Conservation (phyloP, 1,140 invertebrate genomes). For the Danaus plexippus region DNA sequence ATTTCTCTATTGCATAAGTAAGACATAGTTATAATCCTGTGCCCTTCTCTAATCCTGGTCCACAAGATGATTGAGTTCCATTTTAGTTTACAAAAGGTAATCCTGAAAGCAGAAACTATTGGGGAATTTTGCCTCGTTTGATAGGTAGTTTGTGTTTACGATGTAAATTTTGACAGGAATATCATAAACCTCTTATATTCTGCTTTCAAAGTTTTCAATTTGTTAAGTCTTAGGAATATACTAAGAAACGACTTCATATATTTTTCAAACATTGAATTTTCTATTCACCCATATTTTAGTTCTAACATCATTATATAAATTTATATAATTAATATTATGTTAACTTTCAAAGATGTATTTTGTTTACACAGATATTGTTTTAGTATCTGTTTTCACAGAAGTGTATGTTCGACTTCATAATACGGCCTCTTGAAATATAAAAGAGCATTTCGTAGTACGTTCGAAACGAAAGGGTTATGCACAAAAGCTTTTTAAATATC, state of each 20-base stretch:
- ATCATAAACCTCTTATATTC: constrained; percentile 69
- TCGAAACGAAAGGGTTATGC: constrained; percentile 50
- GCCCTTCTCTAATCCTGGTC: constrained; percentile 60
- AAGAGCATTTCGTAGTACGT: constrained; percentile 59
- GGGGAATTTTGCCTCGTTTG: constrained; percentile 50
- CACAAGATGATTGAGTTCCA: constrained; percentile 65
- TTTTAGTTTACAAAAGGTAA: constrained; percentile 71
- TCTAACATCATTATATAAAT: too few species aligned
- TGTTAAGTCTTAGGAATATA: too few species aligned
- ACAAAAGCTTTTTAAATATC: constrained; percentile 66
- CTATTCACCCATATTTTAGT: too few species aligned
- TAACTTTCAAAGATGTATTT: constrained; percentile 41
- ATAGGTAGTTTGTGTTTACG: constrained; percentile 67
- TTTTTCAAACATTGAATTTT: too few species aligned
- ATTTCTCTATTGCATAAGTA: constrained; percentile 55
- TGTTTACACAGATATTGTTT: constrained; percentile 58
- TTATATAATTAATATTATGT: too few species aligned
- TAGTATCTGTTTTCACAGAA: constrained; percentile 47
- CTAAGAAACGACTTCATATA: too few species aligned
- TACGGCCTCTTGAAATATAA: constrained; percentile 57
- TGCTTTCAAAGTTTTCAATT: constrained; percentile 32
- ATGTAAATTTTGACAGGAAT: constrained; percentile 67
- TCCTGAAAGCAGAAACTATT: constrained; percentile 62
- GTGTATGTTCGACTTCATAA: constrained; percentile 53
- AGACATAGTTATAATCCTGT: constrained; percentile 60